Base-by-base conservation (phyloP, 2,113 vertebrate species). In the Lutjanus erythropterus region DNA sequence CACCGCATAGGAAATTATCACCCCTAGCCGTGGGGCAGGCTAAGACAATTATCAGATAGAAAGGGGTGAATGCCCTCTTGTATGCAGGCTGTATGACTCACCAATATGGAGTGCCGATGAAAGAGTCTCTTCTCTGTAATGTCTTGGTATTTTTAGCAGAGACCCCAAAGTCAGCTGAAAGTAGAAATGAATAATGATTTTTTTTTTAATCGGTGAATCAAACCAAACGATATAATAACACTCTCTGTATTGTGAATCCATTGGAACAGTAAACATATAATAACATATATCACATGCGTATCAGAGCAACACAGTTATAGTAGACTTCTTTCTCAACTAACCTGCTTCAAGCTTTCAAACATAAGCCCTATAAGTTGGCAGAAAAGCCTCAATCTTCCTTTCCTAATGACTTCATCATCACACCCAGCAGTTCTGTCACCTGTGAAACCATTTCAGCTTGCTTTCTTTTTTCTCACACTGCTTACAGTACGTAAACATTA, bases 101-200 rank as follows among this genome's bases (percentile, higher is more conserved):
- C 98, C 98, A 99, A 91, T 99, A 99, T 1, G 98, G 98, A 47
- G 98, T 99, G 41, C 98, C 98, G 74, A 99, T 99, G 93, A 99
- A 99, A 74, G 98, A 98, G 91, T 99, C 97, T 94, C 98, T 96
- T 92, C 98, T 97, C 91, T 99, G 98, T 84, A 99, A 94, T 12
- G 97, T 98, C 91, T 96, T 97, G 61, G 97, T 99, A 89, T 99
- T 99, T 94, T 99, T 99, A 90, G 98, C 98, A 71, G 98, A 99
- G 73, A 99, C 98, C 81, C 98, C 98, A 93, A 99, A 99, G 94
- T 99, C 98, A 92, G 98, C 98, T 99, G 93, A 90, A 96, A 96
- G 83, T 39, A 88, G 46, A 95, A 94, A 94, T 21, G 0, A 78
- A 59, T 65, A n/a, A 19, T 21, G 12, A 65, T 68, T 75, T 21